Conservation (phyloP, 53 echinoderm and acorn worm species). For the Crossaster papposus region DNA sequence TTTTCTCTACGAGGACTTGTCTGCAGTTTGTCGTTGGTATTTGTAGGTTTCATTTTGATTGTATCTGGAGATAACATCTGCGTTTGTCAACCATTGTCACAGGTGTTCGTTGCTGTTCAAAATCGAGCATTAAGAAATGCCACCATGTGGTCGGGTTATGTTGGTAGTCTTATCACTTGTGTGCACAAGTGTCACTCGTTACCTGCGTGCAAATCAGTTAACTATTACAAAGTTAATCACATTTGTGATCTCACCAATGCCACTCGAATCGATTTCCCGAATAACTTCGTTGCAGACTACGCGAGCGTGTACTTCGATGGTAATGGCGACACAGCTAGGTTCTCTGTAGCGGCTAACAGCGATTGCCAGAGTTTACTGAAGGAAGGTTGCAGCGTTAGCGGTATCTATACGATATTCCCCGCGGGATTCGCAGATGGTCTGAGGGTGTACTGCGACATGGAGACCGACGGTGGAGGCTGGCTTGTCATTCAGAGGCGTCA, state of each 20-base stretch:
- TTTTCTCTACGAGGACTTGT: no score
- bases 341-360: background rate
- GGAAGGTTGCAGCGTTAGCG: background rate
- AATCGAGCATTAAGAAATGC: background rate
- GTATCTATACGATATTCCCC: constrained; percentile 17
- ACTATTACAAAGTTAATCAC: background rate
- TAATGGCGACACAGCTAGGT: background rate
- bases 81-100: background rate
- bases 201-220: background rate
- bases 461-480: constrained; percentile 14
- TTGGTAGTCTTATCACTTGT: background rate
- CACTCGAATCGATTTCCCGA: background rate
- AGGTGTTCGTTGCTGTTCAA: background rate
- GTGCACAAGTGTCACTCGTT: background rate
- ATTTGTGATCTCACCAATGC: constrained; percentile 6
- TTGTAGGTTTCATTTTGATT: background rate
- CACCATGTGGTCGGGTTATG: background rate
- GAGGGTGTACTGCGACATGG: constrained; percentile 34
- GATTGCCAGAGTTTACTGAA: background rate
- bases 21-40: no score
- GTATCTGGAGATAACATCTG: background rate
- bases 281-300: background rate
- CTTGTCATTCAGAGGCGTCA: constrained; percentile 33
- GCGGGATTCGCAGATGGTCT: background rate
- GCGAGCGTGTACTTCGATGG: background rate